Conservation (phyloP, 2,888 invertebrate species). For the Ectemnius continuus region DNA sequence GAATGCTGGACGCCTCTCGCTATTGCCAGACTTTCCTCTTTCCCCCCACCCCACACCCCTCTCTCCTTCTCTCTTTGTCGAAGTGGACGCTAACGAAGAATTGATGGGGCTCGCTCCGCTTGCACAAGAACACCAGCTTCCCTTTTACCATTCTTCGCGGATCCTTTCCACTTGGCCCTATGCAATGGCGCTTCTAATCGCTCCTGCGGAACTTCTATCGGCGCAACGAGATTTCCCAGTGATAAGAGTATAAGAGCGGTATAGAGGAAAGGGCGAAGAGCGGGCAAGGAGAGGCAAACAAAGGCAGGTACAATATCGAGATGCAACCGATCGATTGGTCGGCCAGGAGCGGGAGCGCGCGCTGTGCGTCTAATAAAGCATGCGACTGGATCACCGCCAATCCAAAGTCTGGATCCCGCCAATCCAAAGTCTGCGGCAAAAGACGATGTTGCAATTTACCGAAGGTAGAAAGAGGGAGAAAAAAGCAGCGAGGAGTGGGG, state of each 20-base stretch:
- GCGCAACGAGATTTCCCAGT: too few species aligned
- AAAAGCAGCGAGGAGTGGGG: not conserved
- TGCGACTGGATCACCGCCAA: slow-evolving; percentile 67
- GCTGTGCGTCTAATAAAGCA: slow-evolving; percentile 66
- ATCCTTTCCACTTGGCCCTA: too few species aligned
- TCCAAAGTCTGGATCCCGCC: slow-evolving; percentile 60
- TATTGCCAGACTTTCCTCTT: too few species aligned
- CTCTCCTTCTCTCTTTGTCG: too few species aligned
- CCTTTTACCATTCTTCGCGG: too few species aligned
- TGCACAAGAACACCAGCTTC: too few species aligned
- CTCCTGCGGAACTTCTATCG: too few species aligned
- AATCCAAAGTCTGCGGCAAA: slow-evolving; percentile 24
- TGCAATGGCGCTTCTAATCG: too few species aligned
- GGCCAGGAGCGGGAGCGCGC: slow-evolving; percentile 5
- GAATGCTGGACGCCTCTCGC: too few species aligned
- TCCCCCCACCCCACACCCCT: too few species aligned
- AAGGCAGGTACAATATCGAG: slow-evolving; percentile 54
- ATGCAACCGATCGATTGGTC: slow-evolving; percentile 57
- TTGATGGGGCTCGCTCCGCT: too few species aligned
- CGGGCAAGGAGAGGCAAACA: slow-evolving; percentile 36
- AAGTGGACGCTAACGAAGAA: too few species aligned
- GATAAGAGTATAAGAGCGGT: not conserved
- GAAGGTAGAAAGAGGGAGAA: slow-evolving; percentile 25
- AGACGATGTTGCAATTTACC: slow-evolving; percentile 52
- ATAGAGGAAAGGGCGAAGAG: slow-evolving; percentile 10